Conservation (phyloP, 2,888 invertebrate species). For the Euphydryas editha region DNA sequence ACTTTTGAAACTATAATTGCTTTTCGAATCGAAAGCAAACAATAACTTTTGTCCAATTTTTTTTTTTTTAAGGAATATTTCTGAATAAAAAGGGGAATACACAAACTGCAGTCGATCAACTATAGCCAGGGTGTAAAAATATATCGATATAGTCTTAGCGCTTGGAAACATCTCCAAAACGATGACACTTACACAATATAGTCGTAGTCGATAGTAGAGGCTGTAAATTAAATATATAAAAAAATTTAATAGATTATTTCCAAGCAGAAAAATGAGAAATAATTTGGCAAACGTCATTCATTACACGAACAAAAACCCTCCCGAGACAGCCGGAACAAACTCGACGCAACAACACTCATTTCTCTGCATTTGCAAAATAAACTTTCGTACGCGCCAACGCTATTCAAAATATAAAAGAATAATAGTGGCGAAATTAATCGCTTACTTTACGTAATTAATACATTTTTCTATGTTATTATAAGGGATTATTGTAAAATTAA, state of each 20-base stretch:
- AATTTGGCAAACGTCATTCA: conserved; percentile 43
- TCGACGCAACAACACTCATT: conserved; percentile 51
- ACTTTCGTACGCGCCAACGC: conserved; percentile 46
- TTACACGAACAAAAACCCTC: conserved; percentile 42
- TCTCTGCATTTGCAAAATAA: conserved; percentile 59
- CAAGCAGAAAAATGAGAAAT: conserved; percentile 32
- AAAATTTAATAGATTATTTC: conserved; percentile 21
- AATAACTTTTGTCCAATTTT: no score
- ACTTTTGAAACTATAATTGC: no score
- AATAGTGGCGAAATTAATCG: conserved; percentile 15
- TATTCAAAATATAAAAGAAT: conserved; percentile 15
- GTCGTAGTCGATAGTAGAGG: background rate
- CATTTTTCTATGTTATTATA: background rate
- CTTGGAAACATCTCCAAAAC: conserved; percentile 6
- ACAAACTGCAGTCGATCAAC: no score
- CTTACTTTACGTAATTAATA: conserved; percentile 7
- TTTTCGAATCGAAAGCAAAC: no score
- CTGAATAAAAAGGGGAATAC: no score
- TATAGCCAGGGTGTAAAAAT: no score
- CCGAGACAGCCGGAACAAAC: conserved; percentile 43
- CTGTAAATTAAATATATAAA: conserved; percentile 13
- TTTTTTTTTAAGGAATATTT: no score
- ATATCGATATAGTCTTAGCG: no score
- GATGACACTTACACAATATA: conserved; percentile 1
- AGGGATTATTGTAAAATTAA: conserved; percentile 1